A percentile compares a stretch with the other conserved stretches of the same genome.
These are phyloP conservation scores for Chelonia mydas DNA, from an alignment of 2,797 vertebrate species.

Conservation along the genomic window DNA sequence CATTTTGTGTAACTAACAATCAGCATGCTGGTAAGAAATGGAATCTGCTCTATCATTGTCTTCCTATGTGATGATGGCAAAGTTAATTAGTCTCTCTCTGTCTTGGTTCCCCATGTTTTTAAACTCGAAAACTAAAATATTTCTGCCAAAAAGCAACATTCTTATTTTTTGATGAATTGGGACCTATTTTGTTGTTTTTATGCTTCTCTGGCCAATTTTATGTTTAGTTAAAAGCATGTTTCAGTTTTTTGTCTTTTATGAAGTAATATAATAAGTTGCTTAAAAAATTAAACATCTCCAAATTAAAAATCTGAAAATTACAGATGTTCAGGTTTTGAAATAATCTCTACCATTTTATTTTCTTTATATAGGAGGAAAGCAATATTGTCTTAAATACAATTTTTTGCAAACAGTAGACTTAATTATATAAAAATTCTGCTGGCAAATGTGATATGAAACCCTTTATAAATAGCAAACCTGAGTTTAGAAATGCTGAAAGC, in stretches of 20 bases:
- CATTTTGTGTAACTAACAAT: neutral
- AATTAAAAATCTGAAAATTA: neutral
- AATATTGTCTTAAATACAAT: neutral
- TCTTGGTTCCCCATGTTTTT: neutral
- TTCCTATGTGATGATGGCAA: neutral
- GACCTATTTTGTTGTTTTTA: neutral
- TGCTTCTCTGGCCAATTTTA: neutral
- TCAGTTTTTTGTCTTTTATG: neutral
- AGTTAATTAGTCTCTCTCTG: neutral
- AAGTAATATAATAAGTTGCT: neutral
- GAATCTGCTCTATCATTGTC: neutral
- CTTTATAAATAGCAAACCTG: neutral
- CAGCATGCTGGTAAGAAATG: neutral
- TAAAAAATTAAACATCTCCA: neutral
- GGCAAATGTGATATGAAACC: neutral
- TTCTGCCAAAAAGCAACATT: neutral
- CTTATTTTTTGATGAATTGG: neutral
- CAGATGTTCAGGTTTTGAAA: neutral
- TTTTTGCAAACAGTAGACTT: neutral
- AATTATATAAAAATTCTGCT: neutral
- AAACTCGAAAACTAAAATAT: neutral
- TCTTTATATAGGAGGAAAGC: neutral
- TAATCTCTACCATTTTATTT: neutral
- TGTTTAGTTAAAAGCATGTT: neutral
- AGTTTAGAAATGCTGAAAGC: neutral